phyloP scores from a whole-genome alignment of 1,140 invertebrate species.

The Oedothorax gibbosus region DNA sequence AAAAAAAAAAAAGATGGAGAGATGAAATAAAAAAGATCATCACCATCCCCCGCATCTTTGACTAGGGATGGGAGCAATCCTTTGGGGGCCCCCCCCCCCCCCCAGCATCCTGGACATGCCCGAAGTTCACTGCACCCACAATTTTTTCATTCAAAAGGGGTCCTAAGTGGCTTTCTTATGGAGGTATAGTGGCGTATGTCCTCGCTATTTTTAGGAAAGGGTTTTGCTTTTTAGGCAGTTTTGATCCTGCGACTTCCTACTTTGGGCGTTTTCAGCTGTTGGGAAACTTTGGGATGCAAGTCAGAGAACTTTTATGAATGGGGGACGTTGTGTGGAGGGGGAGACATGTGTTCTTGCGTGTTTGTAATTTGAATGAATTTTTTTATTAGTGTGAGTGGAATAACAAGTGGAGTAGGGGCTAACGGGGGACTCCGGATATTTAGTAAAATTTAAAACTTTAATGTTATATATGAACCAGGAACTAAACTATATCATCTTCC shows the following conservation, averaged over 20 bases:
- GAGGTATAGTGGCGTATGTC: slow-evolving; percentile 13
- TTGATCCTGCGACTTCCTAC: slow-evolving; percentile 26
- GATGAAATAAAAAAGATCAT: background rate
- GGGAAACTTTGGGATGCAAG: too few relatives aligned
- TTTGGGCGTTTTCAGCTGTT: background rate
- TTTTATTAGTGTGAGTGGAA: too few relatives aligned
- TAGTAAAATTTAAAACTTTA: too few relatives aligned
- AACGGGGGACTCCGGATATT: too few relatives aligned
- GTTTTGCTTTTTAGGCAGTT: slow-evolving; percentile 13
- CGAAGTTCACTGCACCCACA: slow-evolving; percentile 34
- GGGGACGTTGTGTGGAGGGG: too few relatives aligned
- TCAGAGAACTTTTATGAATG: too few relatives aligned
- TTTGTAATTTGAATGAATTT: too few relatives aligned
- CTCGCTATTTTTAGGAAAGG: background rate
- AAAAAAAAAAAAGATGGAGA: slow-evolving; percentile 3
- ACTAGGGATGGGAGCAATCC: slow-evolving; percentile 50
- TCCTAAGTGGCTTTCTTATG: background rate
- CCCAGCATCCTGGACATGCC: slow-evolving; percentile 2
- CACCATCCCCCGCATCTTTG: slow-evolving; percentile 37
- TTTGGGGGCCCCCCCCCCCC: slow-evolving; percentile 46
- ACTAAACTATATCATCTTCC: too few relatives aligned
- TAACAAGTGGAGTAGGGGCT: too few relatives aligned
- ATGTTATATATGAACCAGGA: too few relatives aligned
- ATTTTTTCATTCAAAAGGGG: slow-evolving; percentile 12
- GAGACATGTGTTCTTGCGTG: too few relatives aligned